Evolutionary conservation across 2,113 vertebrate genomes (phyloP), one percentile per base, ranked within the genome.

Genomic region (Pituophis catenifer): DNA sequence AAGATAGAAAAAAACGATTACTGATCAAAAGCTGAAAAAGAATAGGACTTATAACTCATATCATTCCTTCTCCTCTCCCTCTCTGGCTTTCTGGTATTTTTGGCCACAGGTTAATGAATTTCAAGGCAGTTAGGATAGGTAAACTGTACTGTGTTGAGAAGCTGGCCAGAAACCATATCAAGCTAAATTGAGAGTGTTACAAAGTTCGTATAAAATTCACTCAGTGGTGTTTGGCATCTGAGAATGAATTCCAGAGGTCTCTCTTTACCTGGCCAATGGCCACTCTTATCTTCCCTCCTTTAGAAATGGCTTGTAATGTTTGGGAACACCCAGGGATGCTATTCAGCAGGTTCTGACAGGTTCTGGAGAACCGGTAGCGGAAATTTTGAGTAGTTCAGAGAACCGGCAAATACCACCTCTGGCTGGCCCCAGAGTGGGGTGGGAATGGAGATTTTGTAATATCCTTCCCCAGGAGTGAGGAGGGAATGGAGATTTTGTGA

Each of bases 31-130:
- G 48, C 88, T 94, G 96, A 94, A 95, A 96, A 95, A 96, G 97
- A 97, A 96, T 96, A 96, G 86, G 57, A 94, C 93, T 96, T 97
- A 93, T 87, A 86, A 93, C 96, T 33, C 87, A 75, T 26, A 81
- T 85, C 95, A n/a, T 94, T 92, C 89, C 55, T 58, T 93, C 86
- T 52, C 23, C 59, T 24, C 24, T 57, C 19, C n/a, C 65, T 29
- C 65, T 44, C 33, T 38, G 17, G 21, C 75, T 81, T 48, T 93
- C 91, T 93, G 57, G 50, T 54, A 62, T 93, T 70, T 93, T 94
- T 95, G 96, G 95, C 95, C 96, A 96, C 95, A 96, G 96, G 97
- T 97, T 98, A 97, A 98, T 98, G 97, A 97, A 97, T 96, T 97
- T 97, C 96, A 96, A 97, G 97, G 94, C 95, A 94, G 96, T 97